A percentile compares a stretch with the other conserved stretches of the same genome.
These are phyloP conservation scores for Idaea dimidiata DNA, from an alignment of 2,888 invertebrate species.

Conservation along the genomic window DNA sequence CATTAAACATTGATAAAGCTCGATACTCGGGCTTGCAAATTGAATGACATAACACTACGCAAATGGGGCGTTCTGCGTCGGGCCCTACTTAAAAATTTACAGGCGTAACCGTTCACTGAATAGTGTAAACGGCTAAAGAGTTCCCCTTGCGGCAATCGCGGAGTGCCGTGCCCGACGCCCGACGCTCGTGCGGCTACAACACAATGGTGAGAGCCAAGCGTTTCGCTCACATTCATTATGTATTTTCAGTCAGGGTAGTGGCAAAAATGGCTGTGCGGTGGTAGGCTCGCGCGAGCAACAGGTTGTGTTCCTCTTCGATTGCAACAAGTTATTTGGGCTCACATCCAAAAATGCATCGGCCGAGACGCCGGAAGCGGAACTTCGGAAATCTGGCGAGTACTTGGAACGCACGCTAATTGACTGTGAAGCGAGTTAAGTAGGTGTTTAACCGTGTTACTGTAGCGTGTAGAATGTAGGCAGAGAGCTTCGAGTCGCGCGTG, in stretches of 20 bases:
- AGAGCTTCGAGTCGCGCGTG: slow-evolving; percentile 35
- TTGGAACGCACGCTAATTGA: slow-evolving; percentile 44
- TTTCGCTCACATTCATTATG: slow-evolving; percentile 73
- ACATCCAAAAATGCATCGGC: slow-evolving; percentile 79
- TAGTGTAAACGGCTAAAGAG: slow-evolving; percentile 51
- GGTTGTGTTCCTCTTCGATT: slow-evolving; percentile 58
- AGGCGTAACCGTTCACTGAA: slow-evolving; percentile 33
- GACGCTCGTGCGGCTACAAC: slow-evolving; percentile 20
- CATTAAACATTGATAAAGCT: slow-evolving; percentile 3
- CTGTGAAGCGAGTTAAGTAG: slow-evolving; percentile 21
- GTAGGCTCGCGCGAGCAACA: slow-evolving; percentile 67
- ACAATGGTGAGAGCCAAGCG: slow-evolving; percentile 61
- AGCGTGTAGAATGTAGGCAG: slow-evolving; percentile 21
- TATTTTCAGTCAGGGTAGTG: slow-evolving; percentile 62
- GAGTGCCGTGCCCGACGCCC: slow-evolving; percentile 51
- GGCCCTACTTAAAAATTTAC: slow-evolving; percentile 34
- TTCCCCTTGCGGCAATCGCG: slow-evolving; percentile 49
- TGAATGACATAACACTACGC: slow-evolving; percentile 26
- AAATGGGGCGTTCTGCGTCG: slow-evolving; percentile 27
- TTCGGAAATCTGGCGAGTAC: slow-evolving; percentile 43
- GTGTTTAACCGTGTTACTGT: slow-evolving; percentile 30
- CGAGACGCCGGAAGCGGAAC: slow-evolving; percentile 58
- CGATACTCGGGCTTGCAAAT: slow-evolving; percentile 21
- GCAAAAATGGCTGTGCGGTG: slow-evolving; percentile 64
- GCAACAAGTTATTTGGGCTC: slow-evolving; percentile 79